Evolutionary conservation across 2,113 vertebrate species (phyloP).

Genomic region (Abramis brama): DNA sequence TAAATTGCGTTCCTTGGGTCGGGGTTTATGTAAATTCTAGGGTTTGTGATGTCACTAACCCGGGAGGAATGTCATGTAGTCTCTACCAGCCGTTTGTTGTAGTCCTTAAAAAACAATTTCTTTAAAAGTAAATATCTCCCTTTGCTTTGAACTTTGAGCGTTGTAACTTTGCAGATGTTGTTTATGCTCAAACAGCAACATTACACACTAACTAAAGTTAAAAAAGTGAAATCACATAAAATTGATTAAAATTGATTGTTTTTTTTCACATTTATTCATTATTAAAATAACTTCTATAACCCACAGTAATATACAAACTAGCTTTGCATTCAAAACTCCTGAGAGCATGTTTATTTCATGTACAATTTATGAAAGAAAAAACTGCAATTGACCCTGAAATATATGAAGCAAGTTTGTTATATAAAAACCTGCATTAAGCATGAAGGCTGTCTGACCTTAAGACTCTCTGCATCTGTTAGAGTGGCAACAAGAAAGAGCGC

Average conservation of each 20-base stretch:
- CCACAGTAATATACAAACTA: neutral
- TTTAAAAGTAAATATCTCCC: too few species aligned
- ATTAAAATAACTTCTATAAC: neutral
- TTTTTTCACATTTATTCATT: neutral
- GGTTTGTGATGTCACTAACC: too few species aligned
- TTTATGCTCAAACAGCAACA: too few species aligned
- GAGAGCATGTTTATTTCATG: neutral
- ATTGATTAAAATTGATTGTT: neutral
- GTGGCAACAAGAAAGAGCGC: neutral
- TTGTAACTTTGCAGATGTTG: too few species aligned
- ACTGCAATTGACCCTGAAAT: conserved; percentile 17
- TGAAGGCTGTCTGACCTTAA: neutral
- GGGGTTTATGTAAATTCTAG: too few species aligned
- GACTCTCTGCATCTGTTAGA: neutral
- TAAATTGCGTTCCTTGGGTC: too few species aligned
- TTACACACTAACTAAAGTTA: too few species aligned
- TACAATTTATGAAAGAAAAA: neutral
- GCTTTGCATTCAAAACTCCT: neutral
- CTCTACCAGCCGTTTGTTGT: too few species aligned
- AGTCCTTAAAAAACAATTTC: too few species aligned
- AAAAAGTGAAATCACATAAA: too few species aligned
- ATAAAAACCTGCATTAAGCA: neutral
- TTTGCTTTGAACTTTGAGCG: too few species aligned
- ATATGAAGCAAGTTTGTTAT: neutral
- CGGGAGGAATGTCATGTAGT: too few species aligned